Evolutionary conservation across 1,140 invertebrate species (phyloP), one percentile per base, ranked within the genome.

Genomic region (Orius insidiosus): DNA sequence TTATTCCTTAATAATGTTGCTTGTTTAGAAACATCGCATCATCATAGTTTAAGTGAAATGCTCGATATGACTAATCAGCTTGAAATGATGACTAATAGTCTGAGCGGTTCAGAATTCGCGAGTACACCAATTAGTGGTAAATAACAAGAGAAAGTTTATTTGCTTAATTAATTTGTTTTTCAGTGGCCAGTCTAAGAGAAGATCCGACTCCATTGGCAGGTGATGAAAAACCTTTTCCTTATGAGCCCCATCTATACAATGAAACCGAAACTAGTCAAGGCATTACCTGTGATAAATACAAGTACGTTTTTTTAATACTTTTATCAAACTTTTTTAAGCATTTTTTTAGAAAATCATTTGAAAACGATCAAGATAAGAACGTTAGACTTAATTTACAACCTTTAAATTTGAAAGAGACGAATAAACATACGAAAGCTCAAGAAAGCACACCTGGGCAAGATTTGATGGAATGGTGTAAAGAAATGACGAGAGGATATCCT

Each of bases 381-480:
- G 48, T 59, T 15, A 42, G 52, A 51, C 52, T 58, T 8, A 54
- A 49, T 42, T 49, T 59, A 33, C 49, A 59, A 39, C 57, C 58
- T 19, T 48, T 58, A 10, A 52, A 58, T 49, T 49, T 59, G 8
- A 52, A 55, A 50, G 47, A 52, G 44, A 54, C 49, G 36, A 24
- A 24, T 24, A 24, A 24, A 7, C 24, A 24, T 15, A 9, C n/a
- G n/a, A 35, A 39, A 35, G 48, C 15, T 33, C 30, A 70, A 52
- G 72, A 75, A 52, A 70, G 68, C 39, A 78, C 73, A 7, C 73
- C 74, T 47, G 81, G 84, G 0, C 83, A 90, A 64, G 87, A 88
- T 63, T 67, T 96, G 36, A 67, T 95, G 19, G 76, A 85, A 57
- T 97, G 92, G 92, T 95, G 90, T 59, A 85, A 89, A 59, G 75